Conservation (phyloP, 1,140 invertebrate species). For the Geopemphigus sp. region DNA sequence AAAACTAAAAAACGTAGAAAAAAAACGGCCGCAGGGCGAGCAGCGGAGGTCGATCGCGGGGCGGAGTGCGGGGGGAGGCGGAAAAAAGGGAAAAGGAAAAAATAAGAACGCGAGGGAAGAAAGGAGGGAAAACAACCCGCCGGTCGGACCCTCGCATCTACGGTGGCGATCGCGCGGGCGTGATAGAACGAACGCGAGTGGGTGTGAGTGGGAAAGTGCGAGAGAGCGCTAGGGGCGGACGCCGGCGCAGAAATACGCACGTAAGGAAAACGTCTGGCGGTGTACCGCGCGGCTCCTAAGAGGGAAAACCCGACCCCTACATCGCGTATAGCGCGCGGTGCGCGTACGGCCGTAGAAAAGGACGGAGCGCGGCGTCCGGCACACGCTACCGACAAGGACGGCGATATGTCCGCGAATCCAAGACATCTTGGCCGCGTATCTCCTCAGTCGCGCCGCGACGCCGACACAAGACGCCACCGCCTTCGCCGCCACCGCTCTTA, state of each 20-base stretch:
- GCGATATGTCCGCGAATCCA: conserved; percentile 49
- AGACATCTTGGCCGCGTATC: conserved; percentile 50
- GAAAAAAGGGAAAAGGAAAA: conserved; percentile 29
- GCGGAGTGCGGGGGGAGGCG: background rate
- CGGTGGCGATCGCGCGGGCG: background rate
- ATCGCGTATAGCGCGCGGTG: background rate
- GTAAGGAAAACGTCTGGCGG: conserved; percentile 53
- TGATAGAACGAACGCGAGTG: background rate
- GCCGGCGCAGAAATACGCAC: conserved; percentile 53
- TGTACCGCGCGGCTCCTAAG: conserved; percentile 51
- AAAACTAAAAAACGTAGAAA: too few species aligned
- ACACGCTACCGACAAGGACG: conserved; percentile 48
- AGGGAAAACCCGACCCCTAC: conserved; percentile 49
- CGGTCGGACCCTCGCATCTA: background rate
- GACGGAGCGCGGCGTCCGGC: conserved; percentile 47
- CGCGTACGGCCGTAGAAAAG: conserved; percentile 29
- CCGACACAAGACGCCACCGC: conserved; percentile 46
- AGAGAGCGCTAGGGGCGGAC: conserved; percentile 51
- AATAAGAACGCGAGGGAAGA: conserved; percentile 23
- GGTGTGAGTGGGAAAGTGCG: background rate
- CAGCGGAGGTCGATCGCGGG: background rate
- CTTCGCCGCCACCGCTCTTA: conserved; percentile 22
- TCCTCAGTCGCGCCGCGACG: conserved; percentile 49
- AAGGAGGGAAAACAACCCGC: conserved; percentile 3
- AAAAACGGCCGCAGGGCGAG: too few species aligned